These are phyloP conservation scores for Aurelia coerulea DNA, from an alignment of 30 jellyfish, hydroid and myxozoan genomes.

Conservation along the genomic window DNA sequence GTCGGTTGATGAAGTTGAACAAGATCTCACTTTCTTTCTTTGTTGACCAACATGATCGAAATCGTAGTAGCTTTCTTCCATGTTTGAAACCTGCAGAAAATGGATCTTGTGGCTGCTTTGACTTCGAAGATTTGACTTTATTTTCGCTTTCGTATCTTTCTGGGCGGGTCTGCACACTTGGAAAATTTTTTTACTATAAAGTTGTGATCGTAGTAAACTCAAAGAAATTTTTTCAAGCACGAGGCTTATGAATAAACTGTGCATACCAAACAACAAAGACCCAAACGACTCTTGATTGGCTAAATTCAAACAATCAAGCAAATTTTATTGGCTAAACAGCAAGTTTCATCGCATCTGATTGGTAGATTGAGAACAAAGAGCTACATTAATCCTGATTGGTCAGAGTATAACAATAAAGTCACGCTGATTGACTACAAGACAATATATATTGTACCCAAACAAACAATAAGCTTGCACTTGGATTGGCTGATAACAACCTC, in stretches of 20 bases:
- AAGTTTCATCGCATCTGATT: conserved; percentile 6
- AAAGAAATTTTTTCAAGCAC: conserved; percentile 66
- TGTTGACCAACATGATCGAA: conserved; percentile 34
- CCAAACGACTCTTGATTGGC: conserved; percentile 47
- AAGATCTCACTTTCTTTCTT: conserved; percentile 67
- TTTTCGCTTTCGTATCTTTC: not conserved
- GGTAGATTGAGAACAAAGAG: not conserved
- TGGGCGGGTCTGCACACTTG: conserved; percentile 54
- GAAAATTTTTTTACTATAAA: conserved; percentile 26
- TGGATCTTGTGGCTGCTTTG: not conserved
- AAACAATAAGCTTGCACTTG: too few species aligned
- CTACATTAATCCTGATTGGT: too few species aligned
- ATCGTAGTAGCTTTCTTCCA: conserved; percentile 31
- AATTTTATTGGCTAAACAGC: conserved; percentile 2
- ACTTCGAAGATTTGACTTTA: too few species aligned
- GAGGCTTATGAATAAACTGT: conserved; percentile 73
- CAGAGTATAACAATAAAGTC: too few species aligned
- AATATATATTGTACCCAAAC: too few species aligned
- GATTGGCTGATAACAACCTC: not conserved
- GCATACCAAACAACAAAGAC: conserved; percentile 58
- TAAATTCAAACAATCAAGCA: not conserved
- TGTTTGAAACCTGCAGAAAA: not conserved
- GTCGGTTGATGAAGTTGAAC: conserved; percentile 83
- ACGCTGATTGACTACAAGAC: too few species aligned
- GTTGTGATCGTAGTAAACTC: conserved; percentile 59